Conservation (phyloP, 2,797 vertebrate species). For the Gambelia wislizenii region DNA sequence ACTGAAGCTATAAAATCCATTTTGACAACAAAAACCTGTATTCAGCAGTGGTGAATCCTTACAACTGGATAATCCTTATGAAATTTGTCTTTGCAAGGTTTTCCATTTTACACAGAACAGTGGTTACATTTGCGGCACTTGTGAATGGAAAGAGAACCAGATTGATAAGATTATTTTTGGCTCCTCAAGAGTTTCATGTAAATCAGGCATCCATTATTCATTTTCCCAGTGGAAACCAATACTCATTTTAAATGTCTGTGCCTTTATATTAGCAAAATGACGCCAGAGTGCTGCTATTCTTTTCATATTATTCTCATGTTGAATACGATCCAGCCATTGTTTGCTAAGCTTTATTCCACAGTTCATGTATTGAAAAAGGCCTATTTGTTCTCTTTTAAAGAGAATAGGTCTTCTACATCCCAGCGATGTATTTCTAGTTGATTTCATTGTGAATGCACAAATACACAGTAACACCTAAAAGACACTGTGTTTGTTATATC, state of each 20-base stretch:
- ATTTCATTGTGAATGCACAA: neutral
- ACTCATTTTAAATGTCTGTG: slow-evolving; percentile 28
- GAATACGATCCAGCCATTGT: slow-evolving; percentile 2
- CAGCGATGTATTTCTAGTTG: neutral
- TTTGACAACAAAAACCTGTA: too few relatives aligned
- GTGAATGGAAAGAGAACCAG: too few relatives aligned
- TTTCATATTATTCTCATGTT: neutral
- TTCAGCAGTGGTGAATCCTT: too few relatives aligned
- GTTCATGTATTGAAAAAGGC: neutral
- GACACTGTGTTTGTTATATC: too few relatives aligned
- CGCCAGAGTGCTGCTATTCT: neutral
- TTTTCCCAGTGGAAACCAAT: slow-evolving; percentile 24
- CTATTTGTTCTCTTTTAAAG: neutral
- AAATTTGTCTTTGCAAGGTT: accelerated
- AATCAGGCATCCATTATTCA: neutral
- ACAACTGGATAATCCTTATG: neutral
- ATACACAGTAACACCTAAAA: neutral
- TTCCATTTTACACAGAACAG: neutral
- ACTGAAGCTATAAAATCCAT: neutral
- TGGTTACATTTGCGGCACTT: neutral
- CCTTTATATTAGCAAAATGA: slow-evolving; percentile 35
- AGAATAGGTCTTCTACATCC: neutral
- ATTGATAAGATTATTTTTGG: neutral
- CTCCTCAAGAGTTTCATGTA: accelerated
- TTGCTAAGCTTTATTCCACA: neutral